Evolutionary conservation across 2,113 vertebrate genomes (phyloP).

Genomic region (Eulemur rufifrons): DNA sequence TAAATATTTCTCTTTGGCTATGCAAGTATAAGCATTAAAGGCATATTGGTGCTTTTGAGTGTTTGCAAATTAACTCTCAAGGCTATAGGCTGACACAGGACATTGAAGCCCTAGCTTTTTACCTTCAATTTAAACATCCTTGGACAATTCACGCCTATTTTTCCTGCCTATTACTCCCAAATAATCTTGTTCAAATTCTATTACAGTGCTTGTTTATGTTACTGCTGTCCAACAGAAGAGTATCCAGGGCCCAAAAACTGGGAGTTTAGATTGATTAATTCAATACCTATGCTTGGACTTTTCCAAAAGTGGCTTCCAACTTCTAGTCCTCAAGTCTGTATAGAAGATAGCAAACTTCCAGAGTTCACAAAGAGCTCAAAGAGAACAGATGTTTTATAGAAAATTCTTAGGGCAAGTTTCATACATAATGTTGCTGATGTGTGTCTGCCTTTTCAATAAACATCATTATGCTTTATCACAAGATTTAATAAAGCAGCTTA

Average conservation of each 20-base stretch:
- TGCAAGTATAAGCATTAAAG: background rate
- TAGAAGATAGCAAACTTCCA: slow-evolving; percentile 27
- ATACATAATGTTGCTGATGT: slow-evolving; percentile 41
- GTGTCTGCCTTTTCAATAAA: slow-evolving; percentile 71
- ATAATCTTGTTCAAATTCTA: slow-evolving; percentile 1
- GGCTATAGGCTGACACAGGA: background rate
- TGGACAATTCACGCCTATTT: background rate
- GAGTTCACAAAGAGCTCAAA: background rate
- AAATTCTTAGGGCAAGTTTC: slow-evolving; percentile 46
- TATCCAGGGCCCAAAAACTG: background rate
- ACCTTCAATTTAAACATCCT: slow-evolving; percentile 7
- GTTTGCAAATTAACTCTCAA: slow-evolving; percentile 14
- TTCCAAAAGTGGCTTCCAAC: slow-evolving; percentile 2
- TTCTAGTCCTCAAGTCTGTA: background rate
- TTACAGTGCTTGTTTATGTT: background rate
- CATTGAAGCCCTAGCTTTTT: background rate
- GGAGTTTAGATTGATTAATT: background rate
- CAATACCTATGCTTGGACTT: background rate
- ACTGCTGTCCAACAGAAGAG: background rate
- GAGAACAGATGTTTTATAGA: slow-evolving; percentile 54
- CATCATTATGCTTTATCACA: slow-evolving; percentile 71
- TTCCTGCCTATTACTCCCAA: slow-evolving; percentile 16
- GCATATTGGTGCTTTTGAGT: background rate
- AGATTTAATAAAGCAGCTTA: slow-evolving; percentile 72
- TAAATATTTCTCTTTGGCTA: background rate